Evolutionary conservation across 1,140 invertebrate genomes (phyloP).

Genomic region (Caenorhabditis inopinata): DNA sequence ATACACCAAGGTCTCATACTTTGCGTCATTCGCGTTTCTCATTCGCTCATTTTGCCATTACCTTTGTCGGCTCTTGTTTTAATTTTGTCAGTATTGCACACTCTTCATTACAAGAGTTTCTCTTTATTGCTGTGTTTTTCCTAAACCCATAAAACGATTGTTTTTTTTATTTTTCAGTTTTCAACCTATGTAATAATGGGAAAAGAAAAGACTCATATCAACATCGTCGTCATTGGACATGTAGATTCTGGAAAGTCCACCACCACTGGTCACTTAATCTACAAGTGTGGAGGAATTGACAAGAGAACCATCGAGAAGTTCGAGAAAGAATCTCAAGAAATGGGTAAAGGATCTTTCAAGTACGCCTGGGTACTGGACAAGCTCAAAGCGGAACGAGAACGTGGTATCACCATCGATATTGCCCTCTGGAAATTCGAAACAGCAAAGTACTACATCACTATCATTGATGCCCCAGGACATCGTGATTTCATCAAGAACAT

Average conservation of each 20-base stretch:
- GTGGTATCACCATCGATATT: constrained; percentile 99
- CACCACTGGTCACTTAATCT: constrained; percentile 80
- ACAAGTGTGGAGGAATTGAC: constrained; percentile 96
- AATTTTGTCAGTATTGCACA: too few relatives aligned
- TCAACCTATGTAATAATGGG: constrained; percentile 66
- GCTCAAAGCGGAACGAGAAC: constrained; percentile 87
- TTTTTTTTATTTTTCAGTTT: neutral
- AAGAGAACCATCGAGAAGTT: constrained; percentile 94
- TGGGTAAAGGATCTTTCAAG: constrained; percentile 96
- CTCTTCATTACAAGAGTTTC: too few relatives aligned
- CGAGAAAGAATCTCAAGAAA: constrained; percentile 89
- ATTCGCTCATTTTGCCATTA: neutral
- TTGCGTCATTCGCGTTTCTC: neutral
- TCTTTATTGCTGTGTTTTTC: too few relatives aligned
- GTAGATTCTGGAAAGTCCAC: constrained; percentile 91
- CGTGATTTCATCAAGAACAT: constrained; percentile 99
- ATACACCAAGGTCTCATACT: too few relatives aligned
- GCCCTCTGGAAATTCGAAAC: constrained; percentile 99
- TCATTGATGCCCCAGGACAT: constrained; percentile 98
- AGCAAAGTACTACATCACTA: constrained; percentile 92
- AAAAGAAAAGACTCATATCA: constrained; percentile 91
- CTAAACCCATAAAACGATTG: too few relatives aligned
- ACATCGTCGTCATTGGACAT: constrained; percentile 96
- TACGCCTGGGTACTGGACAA: constrained; percentile 98
- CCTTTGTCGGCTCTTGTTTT: neutral